phyloP scores from a whole-genome alignment of 92 coral and sea anemone genomes.

The Diadumene lineata region DNA sequence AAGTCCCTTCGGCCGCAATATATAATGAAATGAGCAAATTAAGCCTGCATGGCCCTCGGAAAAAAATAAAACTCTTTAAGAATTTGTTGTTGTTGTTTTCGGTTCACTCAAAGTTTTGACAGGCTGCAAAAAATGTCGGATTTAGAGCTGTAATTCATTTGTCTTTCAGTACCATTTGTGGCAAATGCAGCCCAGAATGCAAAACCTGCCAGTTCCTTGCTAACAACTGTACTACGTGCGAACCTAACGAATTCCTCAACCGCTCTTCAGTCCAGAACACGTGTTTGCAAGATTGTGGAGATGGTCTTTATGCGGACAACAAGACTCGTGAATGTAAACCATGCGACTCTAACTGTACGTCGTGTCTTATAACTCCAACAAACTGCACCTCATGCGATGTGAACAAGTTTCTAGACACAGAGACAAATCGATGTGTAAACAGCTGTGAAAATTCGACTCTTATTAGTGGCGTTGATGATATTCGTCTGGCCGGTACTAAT shows the following conservation, averaged over 20 bases:
- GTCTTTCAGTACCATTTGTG: slow-evolving; percentile 38
- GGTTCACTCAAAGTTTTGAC: no score
- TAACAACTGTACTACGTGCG: slow-evolving; percentile 61
- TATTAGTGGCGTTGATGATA: slow-evolving; percentile 69
- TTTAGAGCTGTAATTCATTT: neutral
- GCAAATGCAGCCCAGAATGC: slow-evolving; percentile 68
- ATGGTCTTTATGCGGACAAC: slow-evolving; percentile 49
- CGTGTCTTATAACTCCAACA: slow-evolving; percentile 40
- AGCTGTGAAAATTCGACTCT: slow-evolving; percentile 38
- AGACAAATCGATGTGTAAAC: slow-evolving; percentile 28
- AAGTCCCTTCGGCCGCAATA: no score
- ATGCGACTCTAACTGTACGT: slow-evolving; percentile 48
- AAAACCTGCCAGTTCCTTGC: slow-evolving; percentile 47
- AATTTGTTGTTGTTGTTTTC: no score
- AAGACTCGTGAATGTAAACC: slow-evolving; percentile 19
- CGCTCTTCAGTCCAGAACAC: slow-evolving; percentile 33
- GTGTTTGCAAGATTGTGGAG: slow-evolving; percentile 61
- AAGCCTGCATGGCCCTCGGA: no score
- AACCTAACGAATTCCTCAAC: slow-evolving; percentile 48
- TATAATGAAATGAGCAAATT: no score
- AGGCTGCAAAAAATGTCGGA: no score
- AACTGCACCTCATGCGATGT: slow-evolving; percentile 57
- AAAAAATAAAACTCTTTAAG: no score
- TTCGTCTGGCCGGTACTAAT: slow-evolving; percentile 68
- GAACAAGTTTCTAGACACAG: slow-evolving; percentile 18